These are phyloP conservation scores for Drosophila setosimentum DNA, from an alignment of 2,888 invertebrate species.

Conservation along the genomic window DNA sequence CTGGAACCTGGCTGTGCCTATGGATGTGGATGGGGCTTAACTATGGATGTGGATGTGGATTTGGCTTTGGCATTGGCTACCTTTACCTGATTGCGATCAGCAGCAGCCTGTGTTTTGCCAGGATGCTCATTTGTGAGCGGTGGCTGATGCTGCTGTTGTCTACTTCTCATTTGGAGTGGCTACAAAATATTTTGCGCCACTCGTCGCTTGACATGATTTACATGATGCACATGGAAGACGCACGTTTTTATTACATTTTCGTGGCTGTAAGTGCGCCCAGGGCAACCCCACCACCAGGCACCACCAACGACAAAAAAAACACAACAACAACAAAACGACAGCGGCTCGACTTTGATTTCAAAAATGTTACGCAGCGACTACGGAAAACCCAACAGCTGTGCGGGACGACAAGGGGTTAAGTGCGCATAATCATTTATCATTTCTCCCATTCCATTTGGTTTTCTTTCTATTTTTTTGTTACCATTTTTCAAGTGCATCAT, in stretches of 20 bases:
- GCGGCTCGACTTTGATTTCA: constrained; percentile 62
- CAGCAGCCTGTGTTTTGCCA: constrained; percentile 47
- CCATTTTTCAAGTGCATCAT: constrained; percentile 74
- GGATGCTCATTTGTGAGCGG: constrained; percentile 77
- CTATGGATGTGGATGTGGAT: constrained; percentile 7
- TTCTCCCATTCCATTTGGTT: constrained; percentile 36
- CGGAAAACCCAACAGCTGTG: constrained; percentile 75
- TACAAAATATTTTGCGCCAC: constrained; percentile 76
- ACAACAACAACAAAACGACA: constrained; percentile 1
- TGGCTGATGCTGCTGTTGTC: constrained; percentile 36
- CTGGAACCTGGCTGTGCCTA: constrained; percentile 7
- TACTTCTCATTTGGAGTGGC: constrained; percentile 50
- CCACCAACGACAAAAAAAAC: constrained; percentile 22
- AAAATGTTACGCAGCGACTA: constrained; percentile 66
- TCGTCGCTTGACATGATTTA: constrained; percentile 83
- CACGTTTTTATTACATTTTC: constrained; percentile 82
- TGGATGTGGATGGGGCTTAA: background rate
- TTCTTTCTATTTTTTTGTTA: constrained; percentile 43
- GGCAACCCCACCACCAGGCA: constrained; percentile 31
- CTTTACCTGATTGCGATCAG: constrained; percentile 73
- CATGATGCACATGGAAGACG: constrained; percentile 77
- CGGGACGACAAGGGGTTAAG: constrained; percentile 72
- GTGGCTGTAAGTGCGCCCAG: constrained; percentile 75
- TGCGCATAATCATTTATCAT: constrained; percentile 75
- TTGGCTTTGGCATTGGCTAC: constrained; percentile 35